Conservation (phyloP, 2,797 vertebrate species). For the Artibeus jamaicensis region DNA sequence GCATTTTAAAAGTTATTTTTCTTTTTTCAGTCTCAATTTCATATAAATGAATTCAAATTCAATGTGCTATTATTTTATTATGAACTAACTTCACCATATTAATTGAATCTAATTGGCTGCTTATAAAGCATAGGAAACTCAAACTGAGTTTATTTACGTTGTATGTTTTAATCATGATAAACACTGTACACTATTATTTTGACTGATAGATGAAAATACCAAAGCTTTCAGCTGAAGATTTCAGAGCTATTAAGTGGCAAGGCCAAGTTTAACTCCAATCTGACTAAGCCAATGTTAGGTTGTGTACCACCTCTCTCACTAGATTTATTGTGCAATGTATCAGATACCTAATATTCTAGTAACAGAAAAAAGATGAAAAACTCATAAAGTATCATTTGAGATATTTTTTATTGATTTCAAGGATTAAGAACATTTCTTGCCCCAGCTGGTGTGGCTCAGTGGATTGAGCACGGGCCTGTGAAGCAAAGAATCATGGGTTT, state of each 20-base stretch:
- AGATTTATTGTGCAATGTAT: background rate
- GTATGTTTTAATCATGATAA: background rate
- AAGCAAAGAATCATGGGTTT: too few species aligned
- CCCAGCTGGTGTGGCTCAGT: too few species aligned
- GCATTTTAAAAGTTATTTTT: background rate
- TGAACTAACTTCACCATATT: background rate
- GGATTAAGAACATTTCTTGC: background rate
- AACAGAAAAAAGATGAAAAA: background rate
- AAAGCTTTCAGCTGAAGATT: background rate
- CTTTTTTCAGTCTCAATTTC: background rate
- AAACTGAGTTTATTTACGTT: background rate
- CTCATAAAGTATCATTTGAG: background rate
- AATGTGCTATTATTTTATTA: background rate
- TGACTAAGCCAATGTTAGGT: background rate
- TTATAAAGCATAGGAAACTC: background rate
- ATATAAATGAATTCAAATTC: background rate
- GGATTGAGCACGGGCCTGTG: too few species aligned
- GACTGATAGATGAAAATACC: background rate
- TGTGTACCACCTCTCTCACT: background rate
- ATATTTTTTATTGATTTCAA: background rate
- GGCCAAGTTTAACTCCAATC: background rate
- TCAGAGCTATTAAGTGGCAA: background rate
- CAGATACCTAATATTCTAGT: background rate
- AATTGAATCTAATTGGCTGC: background rate
- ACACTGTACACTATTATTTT: background rate